Evolutionary conservation across 2,113 vertebrate species (phyloP).

Genomic region (Trematomus loennbergii): DNA sequence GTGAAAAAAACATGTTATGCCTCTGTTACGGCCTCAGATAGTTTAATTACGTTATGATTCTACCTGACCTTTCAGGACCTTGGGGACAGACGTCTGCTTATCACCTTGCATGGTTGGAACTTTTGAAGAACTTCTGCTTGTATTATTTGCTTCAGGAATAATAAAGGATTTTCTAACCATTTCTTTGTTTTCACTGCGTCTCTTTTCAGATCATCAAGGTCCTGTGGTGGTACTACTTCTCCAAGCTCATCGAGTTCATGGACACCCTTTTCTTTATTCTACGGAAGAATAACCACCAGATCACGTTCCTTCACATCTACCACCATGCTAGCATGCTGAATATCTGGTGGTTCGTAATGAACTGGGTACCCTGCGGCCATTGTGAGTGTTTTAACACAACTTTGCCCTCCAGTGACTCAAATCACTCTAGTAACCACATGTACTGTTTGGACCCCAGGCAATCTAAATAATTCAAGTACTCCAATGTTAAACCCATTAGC

Average conservation of each 20-base stretch:
- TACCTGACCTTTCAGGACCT: conserved; percentile 19
- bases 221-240: conserved; percentile 99
- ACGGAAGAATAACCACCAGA: conserved; percentile 96
- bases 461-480: conserved; percentile 66
- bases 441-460: conserved; percentile 10
- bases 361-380: conserved; percentile 98
- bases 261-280: conserved; percentile 99
- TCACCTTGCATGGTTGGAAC: background rate
- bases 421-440: conserved; percentile 30
- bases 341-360: conserved; percentile 99
- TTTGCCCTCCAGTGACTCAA: conserved; percentile 39
- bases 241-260: conserved; percentile 98
- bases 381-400: conserved; percentile 87
- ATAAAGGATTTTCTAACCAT: background rate
- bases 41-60: conserved; percentile 34
- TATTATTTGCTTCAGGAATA: background rate
- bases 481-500: conserved; percentile 42
- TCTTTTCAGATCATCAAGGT: conserved; percentile 88
- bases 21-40: background rate
- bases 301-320: conserved; percentile 96
- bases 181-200: background rate
- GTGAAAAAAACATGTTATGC: conserved; percentile 38
- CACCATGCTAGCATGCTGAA: conserved; percentile 95
- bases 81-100: background rate
- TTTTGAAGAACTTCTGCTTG: background rate